A percentile compares a stretch with the other conserved stretches of the same genome.
These are phyloP conservation scores for Cyclura pinguis DNA, from an alignment of 2,797 vertebrate species.

Conservation along the genomic window DNA sequence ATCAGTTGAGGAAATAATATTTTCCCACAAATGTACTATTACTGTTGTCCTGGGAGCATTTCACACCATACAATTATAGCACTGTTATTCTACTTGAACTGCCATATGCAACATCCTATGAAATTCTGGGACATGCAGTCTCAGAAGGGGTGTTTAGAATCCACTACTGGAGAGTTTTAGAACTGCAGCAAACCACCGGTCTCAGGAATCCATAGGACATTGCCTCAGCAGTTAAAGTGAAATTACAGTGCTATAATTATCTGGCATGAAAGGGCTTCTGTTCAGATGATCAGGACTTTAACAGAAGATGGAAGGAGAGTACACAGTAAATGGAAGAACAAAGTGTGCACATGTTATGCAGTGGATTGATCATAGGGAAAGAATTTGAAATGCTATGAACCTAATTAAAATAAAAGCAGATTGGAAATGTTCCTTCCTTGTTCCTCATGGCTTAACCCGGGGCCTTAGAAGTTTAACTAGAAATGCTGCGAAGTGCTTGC, in stretches of 20 bases:
- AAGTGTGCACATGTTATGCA: background rate
- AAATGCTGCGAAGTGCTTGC: conserved; percentile 8
- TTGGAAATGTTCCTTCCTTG: background rate
- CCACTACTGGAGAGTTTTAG: too few species aligned
- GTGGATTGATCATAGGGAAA: background rate
- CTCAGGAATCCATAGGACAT: too few species aligned
- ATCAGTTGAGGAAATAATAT: background rate
- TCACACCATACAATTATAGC: too few species aligned
- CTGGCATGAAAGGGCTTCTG: too few species aligned
- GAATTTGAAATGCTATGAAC: background rate
- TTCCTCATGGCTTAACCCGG: conserved; percentile 34
- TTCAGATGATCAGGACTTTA: background rate
- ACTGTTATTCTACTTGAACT: too few species aligned
- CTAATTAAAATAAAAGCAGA: background rate
- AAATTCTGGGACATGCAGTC: too few species aligned
- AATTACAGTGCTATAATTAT: too few species aligned
- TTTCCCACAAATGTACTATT: background rate
- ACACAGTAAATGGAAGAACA: background rate
- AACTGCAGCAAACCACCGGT: too few species aligned
- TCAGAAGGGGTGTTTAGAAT: too few species aligned
- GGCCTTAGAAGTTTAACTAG: conserved; percentile 13
- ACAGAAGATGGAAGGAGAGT: background rate
- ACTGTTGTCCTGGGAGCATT: too few species aligned
- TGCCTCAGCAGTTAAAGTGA: too few species aligned
- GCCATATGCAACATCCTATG: too few species aligned